Evolutionary conservation across 2,888 invertebrate genomes (phyloP), one percentile per base, ranked within the genome.

Genomic region (Philopedon plagiatum): DNA sequence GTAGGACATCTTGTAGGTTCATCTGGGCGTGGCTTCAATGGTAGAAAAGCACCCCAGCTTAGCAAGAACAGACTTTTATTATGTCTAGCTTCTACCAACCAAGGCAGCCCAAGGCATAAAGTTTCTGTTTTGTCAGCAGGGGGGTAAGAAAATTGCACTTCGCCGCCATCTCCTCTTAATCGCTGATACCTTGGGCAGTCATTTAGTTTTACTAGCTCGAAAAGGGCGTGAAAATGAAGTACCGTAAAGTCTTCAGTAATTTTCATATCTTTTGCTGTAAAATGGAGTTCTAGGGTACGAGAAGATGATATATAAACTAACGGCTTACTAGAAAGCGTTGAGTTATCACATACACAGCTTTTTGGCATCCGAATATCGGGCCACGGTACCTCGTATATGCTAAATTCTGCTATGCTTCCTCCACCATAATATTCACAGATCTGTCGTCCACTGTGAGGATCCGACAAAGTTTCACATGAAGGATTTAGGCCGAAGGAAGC

Each of bases 231-330:
- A 85, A 95, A 94, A 86, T 92, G 92, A 62, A 95, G 88, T 80
- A 93, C 91, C 29, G 93, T 90, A 83, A 93, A 94, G 85, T 96
- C 94, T 85, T 96, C 94, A 58, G 91, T 90, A 62, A 94, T 90
- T 79, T 90, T 89, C 86, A 96, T 90, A 64, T 90, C 87, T 74
- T 91, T 90, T 73, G 95, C 90, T 79, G 91, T 89, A 84, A 95
- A 93, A 78, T 91, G 91, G 68, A 96, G 86, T 86, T 95, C 94
- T 81, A 95, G 87, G 49, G 91, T 90, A 71, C 90, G 87, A 23
- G 92, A 90, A 32, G 91, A 87, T 8, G 92, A 91, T 73, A 90
- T 85, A 82, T 92, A 90, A 49, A 89, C 89, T 66, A 91, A 80
- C 1, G 91, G 91, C 37, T 89, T 87, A 76, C 88, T 87, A 56